Evolutionary conservation across 2,888 invertebrate species (phyloP).

Genomic region (Linnaemya tessellans): DNA sequence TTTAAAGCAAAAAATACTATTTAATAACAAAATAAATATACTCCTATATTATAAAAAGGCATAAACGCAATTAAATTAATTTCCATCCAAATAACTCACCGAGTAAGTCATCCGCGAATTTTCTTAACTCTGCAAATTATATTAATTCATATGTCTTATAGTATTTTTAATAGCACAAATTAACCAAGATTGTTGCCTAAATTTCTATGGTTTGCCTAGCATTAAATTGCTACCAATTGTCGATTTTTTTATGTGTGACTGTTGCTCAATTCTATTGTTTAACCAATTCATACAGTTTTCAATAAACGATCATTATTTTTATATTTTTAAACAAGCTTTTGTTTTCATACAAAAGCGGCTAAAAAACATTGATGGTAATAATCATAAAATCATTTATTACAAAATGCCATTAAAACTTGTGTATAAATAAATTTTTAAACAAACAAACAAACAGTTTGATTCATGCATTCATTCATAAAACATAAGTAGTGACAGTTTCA

Average conservation of each 20-base stretch:
- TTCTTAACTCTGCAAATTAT: neutral
- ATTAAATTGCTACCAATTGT: constrained; percentile 9
- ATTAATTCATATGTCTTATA: neutral
- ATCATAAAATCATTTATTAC: constrained; percentile 38
- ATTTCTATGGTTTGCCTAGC: constrained; percentile 53
- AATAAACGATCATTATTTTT: neutral
- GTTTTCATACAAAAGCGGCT: neutral
- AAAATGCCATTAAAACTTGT: constrained; percentile 6
- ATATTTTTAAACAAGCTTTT: neutral
- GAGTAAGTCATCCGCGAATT: neutral
- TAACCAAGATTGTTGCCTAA: constrained; percentile 40
- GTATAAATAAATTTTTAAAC: neutral
- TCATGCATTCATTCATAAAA: constrained; percentile 12
- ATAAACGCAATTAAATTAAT: no score
- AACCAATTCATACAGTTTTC: neutral
- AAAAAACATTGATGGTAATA: neutral
- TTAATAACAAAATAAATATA: no score
- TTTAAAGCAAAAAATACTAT: no score
- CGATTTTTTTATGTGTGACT: neutral
- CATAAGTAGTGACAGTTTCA: constrained; percentile 12
- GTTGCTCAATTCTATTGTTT: constrained; percentile 36
- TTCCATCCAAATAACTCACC: no score
- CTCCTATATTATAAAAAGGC: no score
- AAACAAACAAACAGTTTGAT: constrained; percentile 7
- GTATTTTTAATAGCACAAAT: neutral